Conservation (phyloP, 1,140 invertebrate species). For the Ericerus pela region DNA sequence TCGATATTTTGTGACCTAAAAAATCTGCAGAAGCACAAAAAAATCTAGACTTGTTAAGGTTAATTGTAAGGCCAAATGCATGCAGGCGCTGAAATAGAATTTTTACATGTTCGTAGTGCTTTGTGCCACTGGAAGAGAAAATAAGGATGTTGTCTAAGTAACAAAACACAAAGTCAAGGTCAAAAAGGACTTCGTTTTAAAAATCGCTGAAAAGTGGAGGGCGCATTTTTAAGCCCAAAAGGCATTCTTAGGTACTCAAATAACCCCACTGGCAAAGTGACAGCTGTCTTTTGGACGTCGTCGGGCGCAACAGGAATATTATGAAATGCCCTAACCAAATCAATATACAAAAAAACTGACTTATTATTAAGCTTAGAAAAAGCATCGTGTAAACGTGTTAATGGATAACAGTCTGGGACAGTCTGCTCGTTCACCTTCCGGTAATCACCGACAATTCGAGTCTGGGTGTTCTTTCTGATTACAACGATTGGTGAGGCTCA, state of each 20-base stretch:
- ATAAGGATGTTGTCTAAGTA: slow-evolving; percentile 31
- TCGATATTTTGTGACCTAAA: too few species aligned
- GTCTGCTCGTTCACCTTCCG: slow-evolving; percentile 30
- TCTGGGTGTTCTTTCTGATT: too few species aligned
- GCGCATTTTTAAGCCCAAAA: slow-evolving; percentile 31
- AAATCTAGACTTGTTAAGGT: too few species aligned
- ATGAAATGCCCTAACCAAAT: slow-evolving; percentile 35
- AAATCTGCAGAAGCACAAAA: too few species aligned
- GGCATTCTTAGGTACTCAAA: slow-evolving; percentile 29
- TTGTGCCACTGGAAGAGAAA: too few species aligned
- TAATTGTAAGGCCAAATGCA: too few species aligned
- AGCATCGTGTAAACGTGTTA: slow-evolving; percentile 27
- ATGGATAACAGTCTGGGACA: slow-evolving; percentile 28
- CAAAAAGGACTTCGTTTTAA: slow-evolving; percentile 32
- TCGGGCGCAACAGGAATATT: slow-evolving; percentile 29
- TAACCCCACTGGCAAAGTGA: slow-evolving; percentile 27
- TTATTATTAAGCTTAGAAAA: slow-evolving; percentile 28
- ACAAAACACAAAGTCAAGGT: slow-evolving; percentile 26
- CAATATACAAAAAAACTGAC: slow-evolving; percentile 33
- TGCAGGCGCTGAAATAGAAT: too few species aligned
- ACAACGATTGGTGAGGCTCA: too few species aligned
- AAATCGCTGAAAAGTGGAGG: slow-evolving; percentile 34
- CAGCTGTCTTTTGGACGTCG: slow-evolving; percentile 30
- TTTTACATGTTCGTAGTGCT: too few species aligned
- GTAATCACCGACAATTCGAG: slow-evolving; percentile 37